These are phyloP conservation scores for Herpetotheres cachinnans DNA, from an alignment of 2,113 vertebrate genomes.

Conservation along the genomic window DNA sequence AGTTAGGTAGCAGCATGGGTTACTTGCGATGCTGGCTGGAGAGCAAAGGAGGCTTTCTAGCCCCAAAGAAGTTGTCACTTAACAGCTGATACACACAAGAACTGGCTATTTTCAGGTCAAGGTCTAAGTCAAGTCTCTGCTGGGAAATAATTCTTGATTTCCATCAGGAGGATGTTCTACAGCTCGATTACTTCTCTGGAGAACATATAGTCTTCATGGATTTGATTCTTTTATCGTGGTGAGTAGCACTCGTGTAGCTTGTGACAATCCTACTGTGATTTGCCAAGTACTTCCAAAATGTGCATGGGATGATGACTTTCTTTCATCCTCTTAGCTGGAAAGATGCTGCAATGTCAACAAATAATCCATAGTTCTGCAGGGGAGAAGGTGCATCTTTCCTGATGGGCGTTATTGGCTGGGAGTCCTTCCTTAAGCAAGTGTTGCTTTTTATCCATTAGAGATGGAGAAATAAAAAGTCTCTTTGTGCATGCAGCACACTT, in stretches of 20 bases:
- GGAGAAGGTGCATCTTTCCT: neutral
- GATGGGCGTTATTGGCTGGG: neutral
- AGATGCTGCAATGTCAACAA: neutral
- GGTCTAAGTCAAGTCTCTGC: neutral
- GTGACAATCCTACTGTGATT: neutral
- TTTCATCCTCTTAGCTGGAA: neutral
- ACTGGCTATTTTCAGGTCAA: neutral
- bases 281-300: neutral
- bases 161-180: neutral
- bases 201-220: rapidly evolving
- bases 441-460: neutral
- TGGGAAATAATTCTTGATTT: neutral
- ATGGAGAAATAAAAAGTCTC: neutral
- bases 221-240: too few relatives aligned
- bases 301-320: too few relatives aligned
- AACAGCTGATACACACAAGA: neutral
- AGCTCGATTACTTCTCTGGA: neutral
- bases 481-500: neutral
- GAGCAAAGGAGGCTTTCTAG: neutral
- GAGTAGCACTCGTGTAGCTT: neutral
- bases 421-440: neutral
- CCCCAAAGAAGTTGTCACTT: neutral
- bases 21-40: neutral
- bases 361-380: neutral
- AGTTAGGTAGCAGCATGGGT: neutral